Conservation (phyloP, 2,113 vertebrate species). For the Mobula birostris region DNA sequence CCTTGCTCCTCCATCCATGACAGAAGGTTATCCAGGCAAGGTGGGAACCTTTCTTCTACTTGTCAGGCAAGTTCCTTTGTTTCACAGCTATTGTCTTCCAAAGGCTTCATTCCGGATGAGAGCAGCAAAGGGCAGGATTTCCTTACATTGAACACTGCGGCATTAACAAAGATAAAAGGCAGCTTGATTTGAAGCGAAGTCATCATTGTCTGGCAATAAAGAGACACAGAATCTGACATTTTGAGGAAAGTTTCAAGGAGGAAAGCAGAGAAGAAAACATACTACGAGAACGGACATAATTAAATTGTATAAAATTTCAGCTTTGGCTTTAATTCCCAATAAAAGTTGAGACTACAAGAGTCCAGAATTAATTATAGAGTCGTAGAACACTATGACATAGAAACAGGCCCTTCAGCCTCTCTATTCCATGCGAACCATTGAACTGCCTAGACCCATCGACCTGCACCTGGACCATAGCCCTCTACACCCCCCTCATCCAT, state of each 20-base stretch:
- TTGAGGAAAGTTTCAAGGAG: not conserved
- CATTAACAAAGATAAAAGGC: not conserved
- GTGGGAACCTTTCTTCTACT: not conserved
- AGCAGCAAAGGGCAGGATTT: not conserved
- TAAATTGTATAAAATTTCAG: not conserved
- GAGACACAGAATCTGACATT: not conserved
- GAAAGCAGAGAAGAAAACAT: not conserved
- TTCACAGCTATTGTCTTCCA: not conserved
- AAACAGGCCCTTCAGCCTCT: too few relatives aligned
- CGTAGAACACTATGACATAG: too few relatives aligned
- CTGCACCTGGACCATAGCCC: too few relatives aligned
- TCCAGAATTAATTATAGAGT: not conserved
- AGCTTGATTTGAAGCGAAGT: not conserved
- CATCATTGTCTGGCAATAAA: not conserved
- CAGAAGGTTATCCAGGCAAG: not conserved
- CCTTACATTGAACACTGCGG: not conserved
- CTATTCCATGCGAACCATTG: too few relatives aligned
- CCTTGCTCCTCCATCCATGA: not conserved
- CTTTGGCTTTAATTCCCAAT: not conserved
- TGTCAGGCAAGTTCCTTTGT: not conserved
- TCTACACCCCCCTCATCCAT: too few relatives aligned
- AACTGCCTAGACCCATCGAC: too few relatives aligned
- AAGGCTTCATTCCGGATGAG: not conserved
- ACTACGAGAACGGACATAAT: not conserved
- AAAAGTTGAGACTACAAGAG: not conserved